Conservation (phyloP, 2,797 vertebrate species). For the Poecilia gillii region DNA sequence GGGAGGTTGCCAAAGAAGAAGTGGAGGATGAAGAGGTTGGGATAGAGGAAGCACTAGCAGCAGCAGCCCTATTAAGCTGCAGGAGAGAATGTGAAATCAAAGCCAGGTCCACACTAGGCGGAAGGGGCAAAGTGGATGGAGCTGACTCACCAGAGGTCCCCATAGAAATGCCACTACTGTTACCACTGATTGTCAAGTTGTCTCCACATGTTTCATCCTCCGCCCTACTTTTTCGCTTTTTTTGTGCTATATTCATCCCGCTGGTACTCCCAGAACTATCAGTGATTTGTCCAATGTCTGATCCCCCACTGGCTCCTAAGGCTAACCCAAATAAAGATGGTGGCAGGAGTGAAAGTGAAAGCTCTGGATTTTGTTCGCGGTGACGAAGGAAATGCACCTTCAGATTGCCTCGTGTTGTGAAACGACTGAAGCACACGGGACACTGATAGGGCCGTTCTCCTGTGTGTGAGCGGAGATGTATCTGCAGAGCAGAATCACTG, state of each 20-base stretch:
- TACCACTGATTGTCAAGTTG: conserved; percentile 62
- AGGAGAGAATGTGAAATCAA: conserved; percentile 84
- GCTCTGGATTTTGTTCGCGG: conserved; percentile 90
- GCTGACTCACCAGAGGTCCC: conserved; percentile 69
- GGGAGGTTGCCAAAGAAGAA: conserved; percentile 76
- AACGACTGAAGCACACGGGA: conserved; percentile 91
- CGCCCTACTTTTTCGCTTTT: conserved; percentile 71
- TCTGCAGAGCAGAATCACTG: conserved; percentile 91
- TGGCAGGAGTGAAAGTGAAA: conserved; percentile 90
- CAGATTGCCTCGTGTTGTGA: conserved; percentile 91
- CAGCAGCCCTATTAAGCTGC: conserved; percentile 81
- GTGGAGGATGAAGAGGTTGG: conserved; percentile 74
- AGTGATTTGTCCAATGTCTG: conserved; percentile 70
- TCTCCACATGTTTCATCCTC: conserved; percentile 78
- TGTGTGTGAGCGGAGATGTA: conserved; percentile 92
- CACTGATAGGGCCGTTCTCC: conserved; percentile 93
- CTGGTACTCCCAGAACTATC: conserved; percentile 47
- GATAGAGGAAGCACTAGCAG: conserved; percentile 73
- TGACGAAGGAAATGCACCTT: conserved; percentile 94
- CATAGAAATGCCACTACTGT: conserved; percentile 61
- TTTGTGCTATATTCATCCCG: conserved; percentile 68
- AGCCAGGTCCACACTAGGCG: conserved; percentile 82
- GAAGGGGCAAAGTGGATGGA: conserved; percentile 78
- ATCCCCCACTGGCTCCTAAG: conserved; percentile 60
- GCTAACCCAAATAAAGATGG: conserved; percentile 86